Evolutionary conservation across 2,113 vertebrate species (phyloP), one percentile per base, ranked within the genome.

Genomic region (Hypocryptadius cinnamomeus): DNA sequence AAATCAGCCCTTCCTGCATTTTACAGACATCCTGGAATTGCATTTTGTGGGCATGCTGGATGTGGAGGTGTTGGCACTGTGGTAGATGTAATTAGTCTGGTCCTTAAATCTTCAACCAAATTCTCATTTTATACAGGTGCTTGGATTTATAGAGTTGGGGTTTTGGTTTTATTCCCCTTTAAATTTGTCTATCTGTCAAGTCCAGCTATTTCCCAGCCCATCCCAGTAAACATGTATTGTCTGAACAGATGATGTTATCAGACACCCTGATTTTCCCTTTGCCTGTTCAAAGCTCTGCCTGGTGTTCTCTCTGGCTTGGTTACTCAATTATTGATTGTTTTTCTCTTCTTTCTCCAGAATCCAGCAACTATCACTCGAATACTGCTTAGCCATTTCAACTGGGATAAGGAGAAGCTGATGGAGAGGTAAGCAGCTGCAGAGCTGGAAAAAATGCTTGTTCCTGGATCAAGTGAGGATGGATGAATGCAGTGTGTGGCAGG

Each of bases 331-430:
- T 11, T 63, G 39, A 27, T 65, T 56, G 4, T 57, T 91, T 80
- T 74, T 95, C n/a, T 83, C 39, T 93, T 70, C 18, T 94, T 88
- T 28, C 85, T 97, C 64, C 92, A 99, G 99, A 99, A 99, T 97
- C 99, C 99, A 96, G 99, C 99, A 68, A 99, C 99, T 92, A 99
- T 99, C 96, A 99, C 99, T 78, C 98, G 99, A 98, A 99, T 99
- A 98, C 98, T 99, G 95, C 99, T 99, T 97, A 99, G 99, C 98
- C 99, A 99, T 98, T 99, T 99, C 98, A 99, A 99, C 97, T 99
- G 99, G 99, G 99, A 99, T 97, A 99, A 99, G 97, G 99, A 99
- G 97, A 99, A 99, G 97, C 98, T 99, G 85, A 99, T 99, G 99
- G 99, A 99, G 97, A 99, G 99, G 99, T 98, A 98, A 98, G 97